A percentile compares a stretch with the other conserved stretches of the same genome.
phyloP scores from a whole-genome alignment of 2,888 invertebrate species.

The Leptinotarsa tumamoca region DNA sequence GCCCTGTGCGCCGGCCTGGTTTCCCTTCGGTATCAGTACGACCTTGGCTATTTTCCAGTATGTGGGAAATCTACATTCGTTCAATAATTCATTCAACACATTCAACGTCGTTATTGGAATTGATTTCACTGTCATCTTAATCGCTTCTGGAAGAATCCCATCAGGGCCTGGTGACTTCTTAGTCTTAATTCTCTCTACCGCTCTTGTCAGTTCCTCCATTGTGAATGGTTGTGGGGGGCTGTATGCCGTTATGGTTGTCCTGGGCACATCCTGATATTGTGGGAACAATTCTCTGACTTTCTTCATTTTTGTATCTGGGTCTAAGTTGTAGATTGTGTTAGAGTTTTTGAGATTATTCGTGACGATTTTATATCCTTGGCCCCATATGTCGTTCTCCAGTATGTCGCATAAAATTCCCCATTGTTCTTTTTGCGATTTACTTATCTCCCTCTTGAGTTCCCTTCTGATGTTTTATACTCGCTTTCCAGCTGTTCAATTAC shows the following conservation, averaged over 20 bases:
- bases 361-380: constrained; percentile 16
- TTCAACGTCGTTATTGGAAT: constrained; percentile 1
- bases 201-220: constrained; percentile 17
- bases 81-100: constrained; percentile 15
- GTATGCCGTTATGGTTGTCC: background rate
- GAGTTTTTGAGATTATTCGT: constrained; percentile 7
- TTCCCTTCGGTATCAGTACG: constrained; percentile 34
- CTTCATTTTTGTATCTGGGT: background rate
- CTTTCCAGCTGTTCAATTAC: background rate
- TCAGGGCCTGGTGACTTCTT: constrained; percentile 21
- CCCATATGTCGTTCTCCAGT: constrained; percentile 15
- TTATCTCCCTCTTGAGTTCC: constrained; percentile 11
- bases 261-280: background rate
- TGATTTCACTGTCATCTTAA: constrained; percentile 18
- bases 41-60: constrained; percentile 36
- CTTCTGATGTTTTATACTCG: background rate
- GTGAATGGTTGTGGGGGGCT: constrained; percentile 17
- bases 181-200: background rate
- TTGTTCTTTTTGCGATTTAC: constrained; percentile 8
- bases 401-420: constrained; percentile 5
- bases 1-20: background rate
- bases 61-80: constrained; percentile 26
- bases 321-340: constrained; percentile 2
- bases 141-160: constrained; percentile 22
- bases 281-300: constrained; percentile 14